Percentiles rank a stretch among this genome's conserved stretches.
These are phyloP conservation scores for Chaitophorus viminalis DNA, from an alignment of 2,888 invertebrate species.

Conservation along the genomic window DNA sequence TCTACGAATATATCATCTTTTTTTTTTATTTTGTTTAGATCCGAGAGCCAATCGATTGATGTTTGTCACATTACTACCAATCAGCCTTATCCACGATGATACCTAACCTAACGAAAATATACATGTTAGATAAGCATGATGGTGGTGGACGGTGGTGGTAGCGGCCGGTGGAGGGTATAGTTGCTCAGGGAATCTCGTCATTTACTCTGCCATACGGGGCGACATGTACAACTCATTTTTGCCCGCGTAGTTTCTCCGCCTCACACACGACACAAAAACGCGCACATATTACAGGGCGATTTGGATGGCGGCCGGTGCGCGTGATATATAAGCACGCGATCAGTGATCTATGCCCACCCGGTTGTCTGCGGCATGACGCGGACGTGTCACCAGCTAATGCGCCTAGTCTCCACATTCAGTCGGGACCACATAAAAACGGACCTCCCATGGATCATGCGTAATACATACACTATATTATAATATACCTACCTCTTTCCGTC, in stretches of 20 bases:
- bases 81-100: too few relatives aligned
- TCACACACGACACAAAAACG: background rate
- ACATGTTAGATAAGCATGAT: too few relatives aligned
- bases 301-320: background rate
- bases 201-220: too few relatives aligned
- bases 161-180: too few relatives aligned
- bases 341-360: constrained; percentile 52
- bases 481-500: constrained; percentile 20
- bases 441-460: constrained; percentile 54
- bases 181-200: too few relatives aligned
- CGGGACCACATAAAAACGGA: constrained; percentile 59
- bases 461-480: background rate
- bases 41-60: too few relatives aligned
- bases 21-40: too few relatives aligned
- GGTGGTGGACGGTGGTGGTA: too few relatives aligned
- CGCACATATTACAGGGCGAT: background rate
- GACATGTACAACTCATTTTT: background rate
- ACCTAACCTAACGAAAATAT: too few relatives aligned
- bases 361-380: constrained; percentile 51
- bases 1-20: too few relatives aligned
- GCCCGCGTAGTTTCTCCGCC: background rate
- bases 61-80: too few relatives aligned
- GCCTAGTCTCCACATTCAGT: constrained; percentile 42
- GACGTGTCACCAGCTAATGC: constrained; percentile 60
- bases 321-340: constrained; percentile 34